Evolutionary conservation across 2,888 invertebrate species (phyloP), one percentile per base, ranked within the genome.

Genomic region (Hylaea fasciaria): DNA sequence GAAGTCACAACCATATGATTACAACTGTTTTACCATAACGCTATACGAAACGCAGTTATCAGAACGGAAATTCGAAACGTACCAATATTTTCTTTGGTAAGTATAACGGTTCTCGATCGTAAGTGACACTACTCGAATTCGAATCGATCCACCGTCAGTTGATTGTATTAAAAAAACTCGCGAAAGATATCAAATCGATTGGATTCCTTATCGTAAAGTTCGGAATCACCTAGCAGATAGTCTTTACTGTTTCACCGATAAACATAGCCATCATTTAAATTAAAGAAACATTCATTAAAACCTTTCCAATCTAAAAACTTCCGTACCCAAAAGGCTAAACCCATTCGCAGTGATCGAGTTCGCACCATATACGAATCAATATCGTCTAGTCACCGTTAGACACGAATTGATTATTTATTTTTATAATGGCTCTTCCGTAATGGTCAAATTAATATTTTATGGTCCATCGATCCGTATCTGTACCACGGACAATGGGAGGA

Each of bases 371-470:
- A 44, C 2, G 46, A 62, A 64, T 68, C 58, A 64, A 66, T 43
- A 48, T 2, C 14, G 37, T 28, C 14, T 46, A 49, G 14, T 45
- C 51, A 51, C 63, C 58, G 58, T 57, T 56, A 61, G 47, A 46
- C 66, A 69, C 68, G 68, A 64, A 52, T 54, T 50, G 35, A 53
- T 62, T 66, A 68, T 69, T 63, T 66, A 65, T 66, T 65, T 60
- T 57, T 52, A 52, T 61, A 61, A 63, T 63, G 55, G 53, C 49
- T 29, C 28, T 5, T 43, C 44, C 9, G 39, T 56, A 46, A 62
- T 52, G 44, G 52, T 32, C 47, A 57, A 66, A 66, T 69, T 65
- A 65, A 65, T 65, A 66, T 64, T 69, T 60, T 59, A 59, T 66
- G 63, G 59, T 22, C 57, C 17, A 37, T 53, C 49, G 69, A 69